A percentile compares a stretch with the other conserved stretches of the same genome.
These are phyloP conservation scores for Orchesella flavescens DNA, from an alignment of 2,888 invertebrate genomes.

Conservation along the genomic window DNA sequence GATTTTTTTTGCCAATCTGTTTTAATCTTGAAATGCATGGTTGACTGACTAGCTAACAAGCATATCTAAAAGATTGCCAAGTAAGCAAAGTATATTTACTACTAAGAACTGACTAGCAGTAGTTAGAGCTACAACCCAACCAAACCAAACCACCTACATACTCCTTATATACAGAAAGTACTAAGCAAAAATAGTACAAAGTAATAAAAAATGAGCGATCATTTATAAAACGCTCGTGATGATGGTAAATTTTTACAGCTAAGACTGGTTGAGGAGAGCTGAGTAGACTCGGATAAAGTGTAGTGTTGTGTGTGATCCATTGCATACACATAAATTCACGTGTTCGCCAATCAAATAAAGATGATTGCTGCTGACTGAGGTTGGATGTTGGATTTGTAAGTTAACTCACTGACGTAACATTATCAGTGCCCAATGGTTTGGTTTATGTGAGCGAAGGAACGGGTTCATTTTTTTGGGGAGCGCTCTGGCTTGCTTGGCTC, in stretches of 20 bases:
- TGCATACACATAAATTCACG: conserved; percentile 8
- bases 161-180: too few species aligned
- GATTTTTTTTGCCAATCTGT: conserved; percentile 44
- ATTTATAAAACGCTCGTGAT: conserved; percentile 33
- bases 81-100: conserved; percentile 4
- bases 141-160: too few species aligned
- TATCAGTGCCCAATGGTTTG: too few species aligned
- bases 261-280: too few species aligned
- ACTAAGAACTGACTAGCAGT: background rate
- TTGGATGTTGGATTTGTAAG: too few species aligned
- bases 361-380: background rate
- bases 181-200: too few species aligned
- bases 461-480: too few species aligned
- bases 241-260: background rate
- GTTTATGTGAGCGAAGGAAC: too few species aligned
- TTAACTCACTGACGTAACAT: too few species aligned
- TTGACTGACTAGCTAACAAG: conserved; percentile 52
- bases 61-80: conserved; percentile 46
- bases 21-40: conserved; percentile 48
- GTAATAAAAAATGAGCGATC: conserved; percentile 29
- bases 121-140: too few species aligned
- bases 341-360: conserved; percentile 29
- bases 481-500: too few species aligned
- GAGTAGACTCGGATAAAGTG: too few species aligned
- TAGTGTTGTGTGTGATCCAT: background rate